These are phyloP conservation scores for Macroramphosus scolopax DNA, from an alignment of 2,797 vertebrate genomes.

Conservation along the genomic window DNA sequence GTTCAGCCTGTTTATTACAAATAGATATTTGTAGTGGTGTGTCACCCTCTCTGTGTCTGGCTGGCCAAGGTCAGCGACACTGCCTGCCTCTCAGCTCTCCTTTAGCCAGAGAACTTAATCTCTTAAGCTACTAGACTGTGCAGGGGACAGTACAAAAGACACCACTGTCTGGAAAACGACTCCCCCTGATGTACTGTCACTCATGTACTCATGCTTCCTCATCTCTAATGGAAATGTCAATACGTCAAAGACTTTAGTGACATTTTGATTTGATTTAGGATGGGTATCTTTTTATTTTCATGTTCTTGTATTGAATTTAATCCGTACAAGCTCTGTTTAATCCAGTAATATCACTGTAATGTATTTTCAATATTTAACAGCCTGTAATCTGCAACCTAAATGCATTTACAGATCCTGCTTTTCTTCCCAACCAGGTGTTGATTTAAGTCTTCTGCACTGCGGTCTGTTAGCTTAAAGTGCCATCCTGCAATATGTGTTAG, in stretches of 20 bases:
- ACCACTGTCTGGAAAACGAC: constrained; percentile 23
- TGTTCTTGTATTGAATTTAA: too few relatives aligned
- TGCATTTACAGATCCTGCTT: constrained; percentile 19
- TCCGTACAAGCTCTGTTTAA: too few relatives aligned
- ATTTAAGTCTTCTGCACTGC: constrained; percentile 60
- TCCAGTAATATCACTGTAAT: background rate
- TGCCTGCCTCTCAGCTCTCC: constrained; percentile 42
- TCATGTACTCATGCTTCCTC: too few relatives aligned
- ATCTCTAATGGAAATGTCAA: too few relatives aligned
- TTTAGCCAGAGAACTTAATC: constrained; percentile 44
- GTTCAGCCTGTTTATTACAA: constrained; percentile 49
- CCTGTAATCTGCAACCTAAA: constrained; percentile 21
- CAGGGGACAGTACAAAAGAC: constrained; percentile 23
- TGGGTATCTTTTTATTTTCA: too few relatives aligned
- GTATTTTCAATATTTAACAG: constrained; percentile 12
- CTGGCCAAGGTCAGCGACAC: constrained; percentile 60
- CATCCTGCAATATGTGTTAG: constrained; percentile 54
- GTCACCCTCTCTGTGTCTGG: constrained; percentile 37
- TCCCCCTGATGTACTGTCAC: constrained; percentile 2
- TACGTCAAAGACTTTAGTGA: background rate
- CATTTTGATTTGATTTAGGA: too few relatives aligned
- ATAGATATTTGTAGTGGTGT: constrained; percentile 52
- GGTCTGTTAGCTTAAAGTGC: constrained; percentile 60
- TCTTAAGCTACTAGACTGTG: constrained; percentile 42
- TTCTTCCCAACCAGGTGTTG: constrained; percentile 67